Evolutionary conservation across 2,888 invertebrate genomes (phyloP), one percentile per base, ranked within the genome.

Genomic region (Chaetogeoica ovagalla): DNA sequence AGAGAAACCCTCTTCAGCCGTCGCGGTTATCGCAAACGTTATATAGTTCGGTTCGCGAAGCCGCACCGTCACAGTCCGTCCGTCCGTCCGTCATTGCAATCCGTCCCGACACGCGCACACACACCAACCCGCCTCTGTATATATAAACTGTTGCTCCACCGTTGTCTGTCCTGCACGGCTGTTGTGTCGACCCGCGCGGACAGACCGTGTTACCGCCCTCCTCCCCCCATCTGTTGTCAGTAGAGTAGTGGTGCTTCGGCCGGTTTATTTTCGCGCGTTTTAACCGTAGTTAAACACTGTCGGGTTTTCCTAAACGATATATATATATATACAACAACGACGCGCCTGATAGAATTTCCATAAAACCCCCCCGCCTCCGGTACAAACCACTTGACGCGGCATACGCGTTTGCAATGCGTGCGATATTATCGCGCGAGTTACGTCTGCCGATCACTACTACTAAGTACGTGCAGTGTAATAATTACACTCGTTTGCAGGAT

Each of bases 141-240:
- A 17, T 11, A 11, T 21, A 59, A 70, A 70, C 70, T 70, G 70
- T 70, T 70, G 70, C 70, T 52, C 66, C n/a, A n/a, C n/a, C n/a
- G n/a, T n/a, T 15, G 30, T 62, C 62, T 2, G 30, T 30, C 30
- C 30, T 30, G 30, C 30, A 30, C 30, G 30, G 17, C 62, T 8
- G 55, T 57, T 2, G n/a, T 30, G 30, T 30, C 30, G 30, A 2
- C 30, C 6, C 48, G 39, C 21, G 48, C 57, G 62, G 30, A 9
- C 9, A 9, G 6, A 43, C 8, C 37, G n/a, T 19, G 15, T 55
- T 37, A 70, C 70, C 37, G 57, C 70, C n/a, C n/a, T n/a, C n/a
- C n/a, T n/a, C n/a, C n/a, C n/a, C n/a, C n/a, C n/a, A n/a, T n/a
- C 70, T 70, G 70, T 70, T 69, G 66, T 30, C 30, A 1, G 66